phyloP scores from a whole-genome alignment of 2,888 invertebrate genomes.

The Ophion costatus region DNA sequence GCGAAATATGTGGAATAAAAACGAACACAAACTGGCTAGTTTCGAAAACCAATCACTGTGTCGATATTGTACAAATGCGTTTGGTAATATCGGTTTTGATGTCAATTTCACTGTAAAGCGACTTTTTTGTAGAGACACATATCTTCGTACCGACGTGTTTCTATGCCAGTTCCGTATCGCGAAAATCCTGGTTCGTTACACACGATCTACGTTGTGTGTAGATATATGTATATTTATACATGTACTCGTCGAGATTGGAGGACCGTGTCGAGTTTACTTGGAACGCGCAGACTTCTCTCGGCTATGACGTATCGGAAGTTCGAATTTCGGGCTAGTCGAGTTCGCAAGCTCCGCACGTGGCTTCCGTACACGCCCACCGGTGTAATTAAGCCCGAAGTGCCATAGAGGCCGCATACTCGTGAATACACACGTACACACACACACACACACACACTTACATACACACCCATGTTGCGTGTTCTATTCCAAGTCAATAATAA shows the following conservation, averaged over 20 bases:
- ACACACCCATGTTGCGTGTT: not conserved
- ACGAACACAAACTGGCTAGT: too few relatives aligned
- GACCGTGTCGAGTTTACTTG: slow-evolving; percentile 49
- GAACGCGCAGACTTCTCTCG: slow-evolving; percentile 27
- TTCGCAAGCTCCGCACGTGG: slow-evolving; percentile 26
- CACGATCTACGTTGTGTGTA: not conserved
- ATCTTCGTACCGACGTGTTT: not conserved
- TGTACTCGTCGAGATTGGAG: slow-evolving; percentile 44
- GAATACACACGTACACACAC: not conserved
- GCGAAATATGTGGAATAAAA: too few relatives aligned
- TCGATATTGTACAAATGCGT: not conserved
- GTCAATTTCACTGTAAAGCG: not conserved
- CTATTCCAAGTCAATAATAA: not conserved
- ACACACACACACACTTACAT: too few relatives aligned
- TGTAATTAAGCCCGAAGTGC: slow-evolving; percentile 65
- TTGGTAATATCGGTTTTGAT: not conserved
- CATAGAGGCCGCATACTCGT: not conserved
- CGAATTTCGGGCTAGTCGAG: slow-evolving; percentile 52
- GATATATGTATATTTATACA: not conserved
- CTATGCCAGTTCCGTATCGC: not conserved
- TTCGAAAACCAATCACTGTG: too few relatives aligned
- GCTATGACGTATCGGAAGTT: slow-evolving; percentile 57
- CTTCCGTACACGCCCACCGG: slow-evolving; percentile 36
- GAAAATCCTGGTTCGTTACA: slow-evolving; percentile 20
- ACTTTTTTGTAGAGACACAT: not conserved